Evolutionary conservation across 2,797 vertebrate species (phyloP), one percentile per base, ranked within the genome.

Genomic region (Enteromius paludinosus): DNA sequence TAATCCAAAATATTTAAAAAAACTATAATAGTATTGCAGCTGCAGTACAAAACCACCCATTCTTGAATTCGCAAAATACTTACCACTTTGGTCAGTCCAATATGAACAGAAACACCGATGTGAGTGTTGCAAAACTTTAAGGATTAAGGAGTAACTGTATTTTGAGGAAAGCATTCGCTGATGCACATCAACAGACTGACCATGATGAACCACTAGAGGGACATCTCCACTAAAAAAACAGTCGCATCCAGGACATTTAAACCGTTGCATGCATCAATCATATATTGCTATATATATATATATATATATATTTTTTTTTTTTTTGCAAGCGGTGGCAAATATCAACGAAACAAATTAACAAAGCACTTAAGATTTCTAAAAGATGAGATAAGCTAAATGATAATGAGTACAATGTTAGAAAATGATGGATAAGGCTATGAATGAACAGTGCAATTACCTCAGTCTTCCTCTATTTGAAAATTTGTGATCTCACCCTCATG

Each of bases 141-240:
- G 23, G 14, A 47, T 18, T 47, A 23, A 72, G 10, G 41, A 6
- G 3, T 70, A 33, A n/a, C n/a, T 76, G 4, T 28, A 30, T 45
- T 76, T 12, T 78, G 59, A 79, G 23, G 38, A 1, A 59, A 59
- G 14, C 30, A 5, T 17, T 47, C 15, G 17, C 8, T 17, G 2
- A 47, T 43, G 17, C 14, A 23, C 17, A 2, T 25, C 8, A 47
- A 80, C 35, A 72, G 20, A 81, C 1, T 62, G 18, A 35, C 54
- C 14, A 18, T 4, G 3, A 35, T 25, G 4, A 15, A 72, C 79
- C 79, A 64, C 69, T 38, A 81, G 79, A 73, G 56, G 56, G 68
- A 62, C 28, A 12, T 49, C 56, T 81, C 14, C 54, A 81, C 68
- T 47, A 25, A 45, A 70, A 70, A 79, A 80, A 79, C 23, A 10